phyloP scores from a whole-genome alignment of 2,797 vertebrate genomes.

The Danio albolineatus region DNA sequence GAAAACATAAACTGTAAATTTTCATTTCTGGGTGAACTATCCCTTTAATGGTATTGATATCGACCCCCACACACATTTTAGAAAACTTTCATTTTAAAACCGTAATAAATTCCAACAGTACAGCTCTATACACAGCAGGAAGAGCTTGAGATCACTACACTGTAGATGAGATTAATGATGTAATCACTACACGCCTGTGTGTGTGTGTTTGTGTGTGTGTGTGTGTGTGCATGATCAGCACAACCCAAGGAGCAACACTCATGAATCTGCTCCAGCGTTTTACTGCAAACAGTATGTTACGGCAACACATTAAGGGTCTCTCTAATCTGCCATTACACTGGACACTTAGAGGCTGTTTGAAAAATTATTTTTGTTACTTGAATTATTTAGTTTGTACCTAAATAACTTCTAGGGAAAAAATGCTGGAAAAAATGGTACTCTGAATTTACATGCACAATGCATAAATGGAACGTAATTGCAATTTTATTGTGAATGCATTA shows the following conservation, averaged over 20 bases:
- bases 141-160: not conserved
- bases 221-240: conserved; percentile 24
- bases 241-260: conserved; percentile 16
- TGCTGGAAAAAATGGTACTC: not conserved
- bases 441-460: not conserved
- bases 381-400: not conserved
- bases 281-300: conserved; percentile 16
- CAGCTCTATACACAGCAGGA: not conserved
- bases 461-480: not conserved
- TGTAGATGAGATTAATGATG: not conserved
- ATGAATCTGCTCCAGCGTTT: conserved; percentile 1
- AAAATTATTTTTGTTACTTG: not conserved
- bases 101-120: no score
- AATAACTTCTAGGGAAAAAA: conserved; percentile 3
- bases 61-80: no score
- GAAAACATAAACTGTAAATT: no score
- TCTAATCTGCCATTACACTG: conserved; percentile 10
- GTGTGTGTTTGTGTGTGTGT: not conserved
- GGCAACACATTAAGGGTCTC: conserved; percentile 7
- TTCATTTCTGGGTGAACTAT: no score
- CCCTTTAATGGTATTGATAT: no score
- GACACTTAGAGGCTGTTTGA: not conserved
- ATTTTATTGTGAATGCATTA: not conserved
- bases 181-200: not conserved
- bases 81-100: no score